Evolutionary conservation across 1,140 invertebrate species (phyloP).

Genomic region (Achroia grisella): DNA sequence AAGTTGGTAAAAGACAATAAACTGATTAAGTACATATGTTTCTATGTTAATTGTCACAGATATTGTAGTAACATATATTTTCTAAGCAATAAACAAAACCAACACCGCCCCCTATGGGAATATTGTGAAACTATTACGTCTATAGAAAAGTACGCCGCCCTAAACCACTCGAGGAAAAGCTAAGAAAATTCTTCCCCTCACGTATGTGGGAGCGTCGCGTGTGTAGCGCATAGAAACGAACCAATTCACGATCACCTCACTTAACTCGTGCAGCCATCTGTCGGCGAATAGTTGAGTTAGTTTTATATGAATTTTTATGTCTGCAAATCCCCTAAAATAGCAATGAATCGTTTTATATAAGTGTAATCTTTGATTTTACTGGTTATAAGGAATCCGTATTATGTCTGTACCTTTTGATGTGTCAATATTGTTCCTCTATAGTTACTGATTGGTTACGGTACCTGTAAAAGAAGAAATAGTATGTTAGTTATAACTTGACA

Average conservation of each 20-base stretch:
- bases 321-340: constrained; percentile 20
- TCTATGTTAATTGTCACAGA: too few species aligned
- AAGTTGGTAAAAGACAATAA: too few species aligned
- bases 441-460: too few species aligned
- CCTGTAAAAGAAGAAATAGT: too few species aligned
- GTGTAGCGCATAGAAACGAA: constrained; percentile 24
- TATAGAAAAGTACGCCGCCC: constrained; percentile 30
- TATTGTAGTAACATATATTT: too few species aligned
- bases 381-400: too few species aligned
- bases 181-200: constrained; percentile 37
- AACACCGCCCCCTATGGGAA: constrained; percentile 52
- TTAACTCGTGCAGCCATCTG: constrained; percentile 45
- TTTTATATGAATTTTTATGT: constrained; percentile 43
- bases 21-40: too few species aligned
- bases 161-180: constrained; percentile 38
- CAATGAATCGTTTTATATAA: constrained; percentile 11
- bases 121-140: constrained; percentile 47
- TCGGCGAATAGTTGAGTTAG: constrained; percentile 40
- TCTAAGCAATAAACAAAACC: constrained; percentile 8
- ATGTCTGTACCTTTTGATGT: too few species aligned
- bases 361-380: too few species aligned
- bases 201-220: constrained; percentile 31
- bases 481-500: too few species aligned
- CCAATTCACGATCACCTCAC: constrained; percentile 5
- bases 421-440: too few species aligned